Evolutionary conservation across 2,113 vertebrate species (phyloP).

Genomic region (Oxyruncus cristatus): DNA sequence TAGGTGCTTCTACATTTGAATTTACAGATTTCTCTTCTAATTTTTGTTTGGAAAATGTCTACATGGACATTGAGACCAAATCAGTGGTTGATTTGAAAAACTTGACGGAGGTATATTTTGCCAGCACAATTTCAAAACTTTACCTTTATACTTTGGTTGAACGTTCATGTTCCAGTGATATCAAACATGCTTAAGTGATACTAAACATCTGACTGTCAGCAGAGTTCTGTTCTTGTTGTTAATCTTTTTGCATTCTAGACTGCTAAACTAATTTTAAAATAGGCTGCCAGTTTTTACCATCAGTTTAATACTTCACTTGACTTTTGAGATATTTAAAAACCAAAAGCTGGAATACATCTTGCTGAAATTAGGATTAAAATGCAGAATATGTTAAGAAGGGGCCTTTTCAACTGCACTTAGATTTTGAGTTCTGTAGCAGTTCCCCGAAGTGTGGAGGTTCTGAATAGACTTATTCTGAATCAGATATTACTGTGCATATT

Average conservation of each 20-base stretch:
- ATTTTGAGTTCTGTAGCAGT: background rate
- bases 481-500: background rate
- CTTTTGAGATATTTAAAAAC: background rate
- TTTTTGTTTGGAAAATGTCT: background rate
- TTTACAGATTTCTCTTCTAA: background rate
- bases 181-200: background rate
- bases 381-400: background rate
- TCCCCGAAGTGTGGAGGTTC: background rate
- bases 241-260: background rate
- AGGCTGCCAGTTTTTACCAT: background rate
- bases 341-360: background rate
- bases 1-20: background rate
- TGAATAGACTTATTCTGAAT: background rate
- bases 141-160: slow-evolving; percentile 20
- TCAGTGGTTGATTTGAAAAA: background rate
- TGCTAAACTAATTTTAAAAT: background rate
- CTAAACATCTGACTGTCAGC: background rate
- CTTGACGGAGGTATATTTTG: background rate
- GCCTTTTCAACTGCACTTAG: background rate
- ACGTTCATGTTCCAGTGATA: background rate
- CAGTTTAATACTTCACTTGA: background rate
- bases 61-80: background rate
- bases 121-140: background rate
- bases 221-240: background rate
- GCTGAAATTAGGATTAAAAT: background rate